Base-by-base conservation (phyloP, 2,888 invertebrate genomes). In the Polia nebulosa region DNA sequence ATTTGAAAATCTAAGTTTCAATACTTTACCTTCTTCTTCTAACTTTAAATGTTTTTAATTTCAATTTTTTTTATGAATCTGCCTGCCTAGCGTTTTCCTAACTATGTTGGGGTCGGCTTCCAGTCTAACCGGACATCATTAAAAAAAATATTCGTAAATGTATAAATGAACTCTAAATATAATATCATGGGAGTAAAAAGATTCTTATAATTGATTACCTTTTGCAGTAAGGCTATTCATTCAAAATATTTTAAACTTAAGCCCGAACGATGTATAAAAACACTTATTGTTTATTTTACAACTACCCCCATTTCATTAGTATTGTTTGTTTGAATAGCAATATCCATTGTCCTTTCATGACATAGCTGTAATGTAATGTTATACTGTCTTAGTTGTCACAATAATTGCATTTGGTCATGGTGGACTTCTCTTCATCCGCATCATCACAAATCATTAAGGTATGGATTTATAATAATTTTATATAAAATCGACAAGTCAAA, bases 391-490 rank as follows among this genome's bases (percentile, higher is more conserved):
- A n/a, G n/a, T 34, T 57, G 49, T 63, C 20, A 44, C 27, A 34
- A 49, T 39, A 52, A 29, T 51, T 51, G 34, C 22, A 27, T 41
- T 17, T 57, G 53, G 22, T 44, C 39, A 61, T 47, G 39, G 49
- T 79, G 47, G 45, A 62, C 47, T 49, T 15, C 27, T 51, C 32
- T 51, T 58, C 29, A 60, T 41, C 55, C 5, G 47, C 56, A 82
- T 62, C 80, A 80, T 83, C 81, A 81, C 80, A 64, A 62, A n/a
- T 44, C 13, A 27, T 9, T 59, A 69, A 61, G 27, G 55, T 45
- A 57, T n/a, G 29, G 13, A 22, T 25, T 44, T 27, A 22, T n/a
- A n/a, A n/a, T n/a, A n/a, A n/a, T 44, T 61, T 61, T 32, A 45
- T 25, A 15, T 27, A 22, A 58, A 61, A 62, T 41, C 57, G 25